phyloP scores from a whole-genome alignment of 2,113 vertebrate species.

The Channa argus region DNA sequence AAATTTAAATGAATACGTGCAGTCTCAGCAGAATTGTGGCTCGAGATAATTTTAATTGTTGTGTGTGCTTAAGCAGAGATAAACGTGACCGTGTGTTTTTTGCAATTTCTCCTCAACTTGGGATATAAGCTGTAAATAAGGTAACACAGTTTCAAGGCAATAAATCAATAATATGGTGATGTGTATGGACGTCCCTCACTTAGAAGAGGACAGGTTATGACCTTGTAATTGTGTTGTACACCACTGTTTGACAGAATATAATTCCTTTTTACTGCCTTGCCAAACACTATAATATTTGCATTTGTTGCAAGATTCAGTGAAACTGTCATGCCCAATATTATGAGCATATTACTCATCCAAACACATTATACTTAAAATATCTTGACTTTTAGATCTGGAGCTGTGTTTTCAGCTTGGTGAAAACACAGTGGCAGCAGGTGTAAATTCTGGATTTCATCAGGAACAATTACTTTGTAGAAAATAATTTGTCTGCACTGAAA shows the following conservation, averaged over 20 bases:
- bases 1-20: constrained; percentile 39
- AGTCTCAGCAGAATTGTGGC: constrained; percentile 13
- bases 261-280: neutral
- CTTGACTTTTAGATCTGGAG: too few relatives aligned
- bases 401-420: too few relatives aligned
- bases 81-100: neutral
- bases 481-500: too few relatives aligned
- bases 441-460: too few relatives aligned
- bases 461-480: too few relatives aligned
- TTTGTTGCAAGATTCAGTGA: too few relatives aligned
- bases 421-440: too few relatives aligned
- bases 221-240: neutral
- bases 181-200: neutral
- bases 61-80: neutral
- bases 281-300: too few relatives aligned
- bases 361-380: too few relatives aligned
- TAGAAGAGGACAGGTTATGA: too few relatives aligned
- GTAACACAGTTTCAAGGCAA: neutral
- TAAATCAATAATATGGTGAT: neutral
- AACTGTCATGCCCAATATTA: too few relatives aligned
- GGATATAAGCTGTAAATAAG: neutral
- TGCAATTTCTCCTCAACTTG: neutral
- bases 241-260: neutral
- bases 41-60: neutral
- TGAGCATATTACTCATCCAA: too few relatives aligned